Conservation (phyloP, 2,113 vertebrate species). For the Ahaetulla prasina region DNA sequence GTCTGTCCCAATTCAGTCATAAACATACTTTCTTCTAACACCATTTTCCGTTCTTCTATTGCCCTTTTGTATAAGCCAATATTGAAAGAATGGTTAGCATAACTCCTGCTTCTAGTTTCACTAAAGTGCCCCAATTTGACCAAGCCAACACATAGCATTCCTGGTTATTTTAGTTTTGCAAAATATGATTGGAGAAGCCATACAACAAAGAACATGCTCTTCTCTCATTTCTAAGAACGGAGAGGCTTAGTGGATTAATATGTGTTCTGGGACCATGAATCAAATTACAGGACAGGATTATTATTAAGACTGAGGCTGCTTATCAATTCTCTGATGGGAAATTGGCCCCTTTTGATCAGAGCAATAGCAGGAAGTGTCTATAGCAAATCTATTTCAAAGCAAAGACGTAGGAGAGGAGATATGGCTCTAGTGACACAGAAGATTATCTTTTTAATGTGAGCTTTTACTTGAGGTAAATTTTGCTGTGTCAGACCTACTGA, state of each 20-base stretch:
- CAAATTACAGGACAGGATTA: constrained; percentile 57
- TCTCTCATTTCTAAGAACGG: constrained; percentile 55
- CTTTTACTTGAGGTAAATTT: neutral
- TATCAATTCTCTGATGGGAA: constrained; percentile 60
- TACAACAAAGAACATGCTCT: constrained; percentile 54
- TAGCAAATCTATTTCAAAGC: neutral
- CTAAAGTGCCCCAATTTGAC: constrained; percentile 38
- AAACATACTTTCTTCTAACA: neutral
- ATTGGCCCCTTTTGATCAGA: constrained; percentile 49
- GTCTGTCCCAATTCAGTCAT: neutral
- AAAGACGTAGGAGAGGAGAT: constrained; percentile 5
- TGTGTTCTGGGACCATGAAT: constrained; percentile 60
- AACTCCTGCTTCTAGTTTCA: constrained; percentile 32
- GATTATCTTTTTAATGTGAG: neutral
- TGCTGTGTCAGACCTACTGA: neutral
- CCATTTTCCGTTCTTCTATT: neutral
- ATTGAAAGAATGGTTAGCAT: constrained; percentile 3
- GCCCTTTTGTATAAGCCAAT: neutral
- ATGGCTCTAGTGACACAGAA: constrained; percentile 4
- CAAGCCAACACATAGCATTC: constrained; percentile 51
- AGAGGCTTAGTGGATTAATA: constrained; percentile 66
- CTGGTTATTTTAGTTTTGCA: constrained; percentile 34
- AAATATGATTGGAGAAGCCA: constrained; percentile 53
- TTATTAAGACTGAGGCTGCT: constrained; percentile 64
- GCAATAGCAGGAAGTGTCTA: neutral